phyloP scores from a whole-genome alignment of 2,888 invertebrate genomes.

The Reticulitermes lucifugus region DNA sequence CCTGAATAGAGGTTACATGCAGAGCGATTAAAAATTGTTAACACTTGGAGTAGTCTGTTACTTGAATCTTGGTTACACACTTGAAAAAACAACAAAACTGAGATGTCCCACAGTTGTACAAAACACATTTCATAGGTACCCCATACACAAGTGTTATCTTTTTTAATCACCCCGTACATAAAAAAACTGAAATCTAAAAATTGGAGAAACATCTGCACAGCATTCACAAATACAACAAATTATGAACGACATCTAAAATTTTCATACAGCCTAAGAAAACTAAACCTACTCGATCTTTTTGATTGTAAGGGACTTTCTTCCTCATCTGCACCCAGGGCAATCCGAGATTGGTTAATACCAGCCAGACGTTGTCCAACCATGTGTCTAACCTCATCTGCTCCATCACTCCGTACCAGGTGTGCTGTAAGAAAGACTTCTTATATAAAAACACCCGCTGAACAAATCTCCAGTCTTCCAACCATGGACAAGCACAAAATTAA shows the following conservation, averaged over 20 bases:
- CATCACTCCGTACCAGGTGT: slow-evolving; percentile 59
- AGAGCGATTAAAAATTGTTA: no score
- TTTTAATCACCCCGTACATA: background rate
- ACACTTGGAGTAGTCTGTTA: no score
- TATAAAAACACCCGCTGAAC: background rate
- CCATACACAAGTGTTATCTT: no score
- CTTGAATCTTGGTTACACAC: no score
- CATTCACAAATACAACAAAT: slow-evolving; percentile 20
- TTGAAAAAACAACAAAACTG: no score
- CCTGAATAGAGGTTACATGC: no score
- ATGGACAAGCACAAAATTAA: background rate
- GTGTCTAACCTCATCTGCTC: slow-evolving; percentile 58
- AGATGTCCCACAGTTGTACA: no score
- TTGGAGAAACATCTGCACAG: background rate
- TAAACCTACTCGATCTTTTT: slow-evolving; percentile 85
- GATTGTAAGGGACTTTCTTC: slow-evolving; percentile 88
- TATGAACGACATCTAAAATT: background rate
- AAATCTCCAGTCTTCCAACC: background rate
- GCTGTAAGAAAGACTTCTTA: slow-evolving; percentile 59
- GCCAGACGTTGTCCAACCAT: slow-evolving; percentile 59
- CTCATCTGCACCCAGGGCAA: slow-evolving; percentile 70
- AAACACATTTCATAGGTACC: no score
- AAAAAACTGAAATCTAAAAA: no score
- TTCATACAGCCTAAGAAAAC: slow-evolving; percentile 6
- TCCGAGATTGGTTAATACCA: slow-evolving; percentile 61